Percentiles rank a stretch among this genome's conserved stretches.
phyloP scores from a whole-genome alignment of 2,888 invertebrate species.

The Philhelius pedissequus region DNA sequence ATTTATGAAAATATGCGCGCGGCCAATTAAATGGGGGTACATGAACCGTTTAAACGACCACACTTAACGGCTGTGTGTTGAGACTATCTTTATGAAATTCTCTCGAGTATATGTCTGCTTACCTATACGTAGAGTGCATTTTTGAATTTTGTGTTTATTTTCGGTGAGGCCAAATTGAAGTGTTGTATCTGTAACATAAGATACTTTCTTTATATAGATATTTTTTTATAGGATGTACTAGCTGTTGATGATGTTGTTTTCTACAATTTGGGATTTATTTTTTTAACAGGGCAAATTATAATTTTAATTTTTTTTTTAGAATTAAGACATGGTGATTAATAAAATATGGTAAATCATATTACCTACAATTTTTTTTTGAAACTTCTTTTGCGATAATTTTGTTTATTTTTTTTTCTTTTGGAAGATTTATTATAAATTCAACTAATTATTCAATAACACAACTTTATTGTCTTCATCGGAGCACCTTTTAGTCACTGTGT shows the following conservation, averaged over 20 bases:
- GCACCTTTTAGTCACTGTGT: background rate
- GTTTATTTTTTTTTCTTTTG: background rate
- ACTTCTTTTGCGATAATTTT: background rate
- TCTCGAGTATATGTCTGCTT: too few relatives aligned
- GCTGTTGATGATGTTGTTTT: background rate
- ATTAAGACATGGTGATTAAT: background rate
- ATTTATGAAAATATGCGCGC: conserved; percentile 36
- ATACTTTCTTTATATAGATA: conserved; percentile 14
- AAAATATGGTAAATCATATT: too few relatives aligned
- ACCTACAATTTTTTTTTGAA: background rate
- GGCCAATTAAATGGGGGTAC: conserved; percentile 61
- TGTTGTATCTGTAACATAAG: conserved; percentile 1
- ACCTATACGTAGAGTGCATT: background rate
- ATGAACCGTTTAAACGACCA: conserved; percentile 52
- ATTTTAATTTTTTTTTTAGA: background rate
- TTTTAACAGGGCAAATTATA: background rate
- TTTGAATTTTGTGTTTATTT: background rate
- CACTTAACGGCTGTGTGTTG: background rate
- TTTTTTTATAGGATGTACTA: background rate
- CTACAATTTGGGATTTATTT: background rate
- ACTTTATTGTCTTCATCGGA: background rate
- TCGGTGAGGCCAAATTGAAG: background rate
- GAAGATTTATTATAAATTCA: background rate
- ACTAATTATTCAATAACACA: background rate
- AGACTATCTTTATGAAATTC: background rate